phyloP scores from a whole-genome alignment of 2,888 invertebrate genomes.

The Alcis repandata region DNA sequence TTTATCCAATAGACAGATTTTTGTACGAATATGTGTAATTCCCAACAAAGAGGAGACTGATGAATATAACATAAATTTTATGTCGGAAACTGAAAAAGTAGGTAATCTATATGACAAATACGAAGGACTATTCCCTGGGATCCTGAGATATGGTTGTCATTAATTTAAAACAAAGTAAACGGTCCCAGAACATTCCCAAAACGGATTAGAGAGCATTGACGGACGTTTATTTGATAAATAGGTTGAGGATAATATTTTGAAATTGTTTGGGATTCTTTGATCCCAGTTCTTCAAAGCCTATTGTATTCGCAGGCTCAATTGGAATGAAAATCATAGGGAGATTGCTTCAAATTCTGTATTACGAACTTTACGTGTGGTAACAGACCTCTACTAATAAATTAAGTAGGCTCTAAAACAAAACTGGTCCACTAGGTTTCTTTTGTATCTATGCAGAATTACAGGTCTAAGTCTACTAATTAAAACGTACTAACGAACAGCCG shows the following conservation, averaged over 20 bases:
- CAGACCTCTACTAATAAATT: background rate
- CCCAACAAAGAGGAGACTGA: constrained; percentile 54
- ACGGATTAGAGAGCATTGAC: constrained; percentile 68
- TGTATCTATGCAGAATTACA: too few relatives aligned
- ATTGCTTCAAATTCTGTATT: constrained; percentile 12
- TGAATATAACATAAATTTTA: constrained; percentile 64
- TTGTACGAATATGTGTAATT: constrained; percentile 50
- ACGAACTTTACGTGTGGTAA: constrained; percentile 1
- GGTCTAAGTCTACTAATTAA: too few relatives aligned
- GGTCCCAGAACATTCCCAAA: constrained; percentile 60
- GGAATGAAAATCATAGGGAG: constrained; percentile 23
- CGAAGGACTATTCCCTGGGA: constrained; percentile 71
- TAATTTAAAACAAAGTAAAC: constrained; percentile 77
- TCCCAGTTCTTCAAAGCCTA: constrained; percentile 29
- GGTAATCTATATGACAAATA: constrained; percentile 80
- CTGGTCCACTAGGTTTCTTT: too few relatives aligned
- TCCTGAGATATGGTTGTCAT: constrained; percentile 71
- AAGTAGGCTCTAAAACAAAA: background rate
- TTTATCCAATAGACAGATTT: constrained; percentile 48
- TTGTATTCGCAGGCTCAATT: constrained; percentile 31
- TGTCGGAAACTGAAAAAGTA: constrained; percentile 72
- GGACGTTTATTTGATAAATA: constrained; percentile 65
- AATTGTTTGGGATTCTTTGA: constrained; percentile 45
- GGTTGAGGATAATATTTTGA: constrained; percentile 57
- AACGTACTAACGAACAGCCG: too few relatives aligned